These are phyloP conservation scores for Phycodurus eques DNA, from an alignment of 2,113 vertebrate genomes.

Conservation along the genomic window DNA sequence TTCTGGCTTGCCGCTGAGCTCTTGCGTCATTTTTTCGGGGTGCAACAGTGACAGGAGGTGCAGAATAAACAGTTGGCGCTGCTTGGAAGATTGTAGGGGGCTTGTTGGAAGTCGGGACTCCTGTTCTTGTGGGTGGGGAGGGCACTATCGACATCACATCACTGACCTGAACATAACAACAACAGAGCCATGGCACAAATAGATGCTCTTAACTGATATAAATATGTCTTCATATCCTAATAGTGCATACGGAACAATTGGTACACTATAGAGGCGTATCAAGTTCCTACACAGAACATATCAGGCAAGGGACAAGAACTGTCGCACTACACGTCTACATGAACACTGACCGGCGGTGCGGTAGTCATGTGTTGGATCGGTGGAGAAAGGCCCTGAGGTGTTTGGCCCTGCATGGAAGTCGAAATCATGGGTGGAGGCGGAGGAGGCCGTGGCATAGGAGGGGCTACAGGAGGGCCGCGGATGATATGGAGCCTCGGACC, in stretches of 20 bases:
- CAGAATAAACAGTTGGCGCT: conserved; percentile 79
- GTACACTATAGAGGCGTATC: no score
- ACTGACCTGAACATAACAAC: conserved; percentile 49
- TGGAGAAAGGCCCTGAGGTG: conserved; percentile 32
- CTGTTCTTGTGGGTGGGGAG: conserved; percentile 43
- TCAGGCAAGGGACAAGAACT: no score
- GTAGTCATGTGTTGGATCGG: conserved; percentile 57
- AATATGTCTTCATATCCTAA: no score
- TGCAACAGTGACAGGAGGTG: conserved; percentile 59
- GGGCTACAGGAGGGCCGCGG: conserved; percentile 78
- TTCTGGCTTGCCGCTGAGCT: conserved; percentile 72
- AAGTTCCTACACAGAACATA: no score
- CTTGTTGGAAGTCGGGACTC: conserved; percentile 59
- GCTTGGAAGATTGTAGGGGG: conserved; percentile 78
- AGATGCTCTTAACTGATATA: no score
- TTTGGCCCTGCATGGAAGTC: conserved; percentile 74
- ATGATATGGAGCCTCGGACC: conserved; percentile 71
- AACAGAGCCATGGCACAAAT: no score
- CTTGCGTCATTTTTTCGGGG: conserved; percentile 65
- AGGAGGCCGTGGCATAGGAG: conserved; percentile 81
- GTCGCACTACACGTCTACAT: no score
- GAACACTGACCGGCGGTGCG: conserved; percentile 53
- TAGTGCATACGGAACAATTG: not conserved
- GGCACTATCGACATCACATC: conserved; percentile 67
- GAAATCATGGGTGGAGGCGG: conserved; percentile 85